Base-by-base conservation (phyloP, 37 sponge, comb jelly and placozoan species). In the Hexactinellida sp. region DNA sequence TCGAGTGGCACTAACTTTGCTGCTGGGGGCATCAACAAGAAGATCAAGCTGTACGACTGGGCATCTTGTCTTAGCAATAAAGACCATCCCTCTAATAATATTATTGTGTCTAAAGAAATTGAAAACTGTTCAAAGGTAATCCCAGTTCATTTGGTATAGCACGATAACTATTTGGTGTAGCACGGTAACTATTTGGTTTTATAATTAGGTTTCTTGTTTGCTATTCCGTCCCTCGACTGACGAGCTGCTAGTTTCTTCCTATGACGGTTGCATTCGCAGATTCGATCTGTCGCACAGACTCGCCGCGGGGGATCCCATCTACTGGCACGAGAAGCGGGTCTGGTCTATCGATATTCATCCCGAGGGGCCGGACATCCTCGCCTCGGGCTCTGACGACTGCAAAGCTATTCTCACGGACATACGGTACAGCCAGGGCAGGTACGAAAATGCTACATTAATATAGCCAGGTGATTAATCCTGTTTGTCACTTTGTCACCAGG, bases 121-220 rank as follows among this genome's bases (percentile, higher is more conserved):
- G 76, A 63, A n/a, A 63, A 63, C 30, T 63, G 76, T 63, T 63
- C 76, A 25, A 63, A 63, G 34, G 76, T 63, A 63, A n/a, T 63
- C 47, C 47, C 10, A 41, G 5, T 41, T n/a, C n/a, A n/a, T n/a
- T n/a, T n/a, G n/a, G n/a, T n/a, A n/a, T n/a, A n/a, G n/a, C n/a
- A n/a, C n/a, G n/a, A n/a, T n/a, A n/a, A n/a, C n/a, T n/a, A n/a
- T n/a, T n/a, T n/a, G n/a, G n/a, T n/a, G n/a, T n/a, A n/a, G n/a
- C n/a, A n/a, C n/a, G n/a, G n/a, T n/a, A 3, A n/a, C 5, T 63
- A 63, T 63, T 32, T 63, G 13, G 3, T 25, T 63, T n/a, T 7
- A 63, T 63, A n/a, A n/a, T 23, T 63, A 63, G 76, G 76, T 63
- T 28, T 63, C 76, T 25, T 63, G 76, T 63, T 23, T 63, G 34